These are phyloP conservation scores for Diceros bicornis DNA, from an alignment of 2,797 vertebrate genomes.

Conservation along the genomic window DNA sequence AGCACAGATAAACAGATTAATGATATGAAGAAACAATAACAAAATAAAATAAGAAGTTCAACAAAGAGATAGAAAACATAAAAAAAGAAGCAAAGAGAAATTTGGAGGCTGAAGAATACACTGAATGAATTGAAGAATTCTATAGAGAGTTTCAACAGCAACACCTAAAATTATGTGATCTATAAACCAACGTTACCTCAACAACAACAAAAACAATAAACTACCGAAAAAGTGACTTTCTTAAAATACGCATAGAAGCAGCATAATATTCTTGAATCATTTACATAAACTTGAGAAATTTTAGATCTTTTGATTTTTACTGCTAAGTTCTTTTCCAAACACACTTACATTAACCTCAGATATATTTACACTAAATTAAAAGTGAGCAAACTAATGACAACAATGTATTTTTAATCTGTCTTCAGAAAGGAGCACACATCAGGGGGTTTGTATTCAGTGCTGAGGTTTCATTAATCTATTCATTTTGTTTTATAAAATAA, in stretches of 20 bases:
- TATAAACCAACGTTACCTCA: too few relatives aligned
- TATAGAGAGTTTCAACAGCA: too few relatives aligned
- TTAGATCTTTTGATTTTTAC: conserved; percentile 23
- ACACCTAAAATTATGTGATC: too few relatives aligned
- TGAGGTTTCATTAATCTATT: conserved; percentile 46
- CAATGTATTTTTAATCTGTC: conserved; percentile 42
- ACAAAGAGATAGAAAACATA: too few relatives aligned
- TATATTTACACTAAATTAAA: conserved; percentile 55
- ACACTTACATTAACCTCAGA: background rate
- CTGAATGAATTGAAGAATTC: too few relatives aligned
- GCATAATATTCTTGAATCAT: background rate
- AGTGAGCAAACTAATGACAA: conserved; percentile 27
- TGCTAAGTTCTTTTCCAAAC: conserved; percentile 49
- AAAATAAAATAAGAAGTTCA: too few relatives aligned
- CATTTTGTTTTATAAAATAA: conserved; percentile 57
- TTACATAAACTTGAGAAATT: conserved; percentile 27
- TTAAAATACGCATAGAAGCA: conserved; percentile 25
- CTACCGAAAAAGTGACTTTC: conserved; percentile 9
- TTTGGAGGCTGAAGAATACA: too few relatives aligned
- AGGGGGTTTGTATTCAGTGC: conserved; percentile 1
- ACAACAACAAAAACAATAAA: too few relatives aligned
- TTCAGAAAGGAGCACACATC: background rate
- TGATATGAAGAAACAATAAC: too few relatives aligned
- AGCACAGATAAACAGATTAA: too few relatives aligned
- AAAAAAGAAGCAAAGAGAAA: too few relatives aligned